phyloP scores from a whole-genome alignment of 2,113 vertebrate species.

The Melospiza melodia region DNA sequence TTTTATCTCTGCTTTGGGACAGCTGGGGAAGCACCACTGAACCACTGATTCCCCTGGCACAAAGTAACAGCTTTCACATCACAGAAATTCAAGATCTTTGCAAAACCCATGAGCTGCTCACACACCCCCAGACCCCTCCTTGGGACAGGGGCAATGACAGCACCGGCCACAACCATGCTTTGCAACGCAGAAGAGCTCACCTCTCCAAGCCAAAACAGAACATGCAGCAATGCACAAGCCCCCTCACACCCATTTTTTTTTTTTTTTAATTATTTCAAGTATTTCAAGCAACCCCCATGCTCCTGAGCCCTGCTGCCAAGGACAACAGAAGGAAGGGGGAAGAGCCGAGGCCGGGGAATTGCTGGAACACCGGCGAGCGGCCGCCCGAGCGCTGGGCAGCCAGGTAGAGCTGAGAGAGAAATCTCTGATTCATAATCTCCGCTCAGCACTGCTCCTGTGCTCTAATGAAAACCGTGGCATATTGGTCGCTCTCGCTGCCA shows the following conservation, averaged over 20 bases:
- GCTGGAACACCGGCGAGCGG: not conserved
- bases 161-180: rapidly evolving
- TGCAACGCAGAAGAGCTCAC: rapidly evolving
- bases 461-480: constrained; percentile 85
- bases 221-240: not conserved
- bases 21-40: not conserved
- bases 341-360: not conserved
- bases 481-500: constrained; percentile 88
- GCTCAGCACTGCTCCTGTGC: constrained; percentile 73
- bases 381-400: not conserved
- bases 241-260: not conserved
- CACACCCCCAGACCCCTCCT: rapidly evolving
- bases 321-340: not conserved
- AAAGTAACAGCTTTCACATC: not conserved
- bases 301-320: not conserved
- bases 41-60: rapidly evolving
- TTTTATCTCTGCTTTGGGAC: not conserved
- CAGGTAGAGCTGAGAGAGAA: constrained; percentile 53
- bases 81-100: rapidly evolving
- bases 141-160: rapidly evolving
- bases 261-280: not conserved
- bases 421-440: constrained; percentile 52
- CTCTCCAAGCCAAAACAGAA: not conserved
- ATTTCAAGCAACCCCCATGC: not conserved
- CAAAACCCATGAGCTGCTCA: not conserved